phyloP scores from a whole-genome alignment of 2,888 invertebrate species.

The Cephus pygmeus region DNA sequence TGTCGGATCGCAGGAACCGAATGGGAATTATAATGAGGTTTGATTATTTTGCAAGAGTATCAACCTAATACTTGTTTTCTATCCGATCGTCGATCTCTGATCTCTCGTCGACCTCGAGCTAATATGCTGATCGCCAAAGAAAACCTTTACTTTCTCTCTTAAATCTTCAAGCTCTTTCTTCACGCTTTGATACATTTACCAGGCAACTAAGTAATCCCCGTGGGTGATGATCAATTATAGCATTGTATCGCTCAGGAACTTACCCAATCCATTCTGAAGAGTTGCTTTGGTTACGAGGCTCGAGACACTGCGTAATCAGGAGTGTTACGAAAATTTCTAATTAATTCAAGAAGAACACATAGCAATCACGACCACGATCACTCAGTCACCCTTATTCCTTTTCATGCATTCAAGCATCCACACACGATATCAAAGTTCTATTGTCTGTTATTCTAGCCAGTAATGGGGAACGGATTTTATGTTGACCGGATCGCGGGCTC shows the following conservation, averaged over 20 bases:
- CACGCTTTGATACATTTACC: not conserved
- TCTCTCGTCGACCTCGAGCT: not conserved
- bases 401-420: not conserved
- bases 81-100: not conserved
- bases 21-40: not conserved
- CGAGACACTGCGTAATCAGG: not conserved
- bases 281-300: not conserved
- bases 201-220: not conserved
- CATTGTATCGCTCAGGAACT: not conserved
- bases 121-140: not conserved
- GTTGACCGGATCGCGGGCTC: not conserved
- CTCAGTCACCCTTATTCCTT: not conserved
- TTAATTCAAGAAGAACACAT: not conserved
- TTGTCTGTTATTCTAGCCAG: not conserved
- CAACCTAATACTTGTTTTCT: not conserved
- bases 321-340: not conserved
- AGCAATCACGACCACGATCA: not conserved
- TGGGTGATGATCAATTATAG: not conserved
- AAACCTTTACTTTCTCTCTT: not conserved
- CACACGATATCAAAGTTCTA: not conserved
- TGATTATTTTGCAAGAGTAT: not conserved
- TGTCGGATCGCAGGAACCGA: not conserved
- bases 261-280: slow-evolving; percentile 33
- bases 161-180: not conserved
- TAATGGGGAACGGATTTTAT: not conserved